Conservation (phyloP, 2,888 invertebrate genomes). For the Hirudinaria manillensis region DNA sequence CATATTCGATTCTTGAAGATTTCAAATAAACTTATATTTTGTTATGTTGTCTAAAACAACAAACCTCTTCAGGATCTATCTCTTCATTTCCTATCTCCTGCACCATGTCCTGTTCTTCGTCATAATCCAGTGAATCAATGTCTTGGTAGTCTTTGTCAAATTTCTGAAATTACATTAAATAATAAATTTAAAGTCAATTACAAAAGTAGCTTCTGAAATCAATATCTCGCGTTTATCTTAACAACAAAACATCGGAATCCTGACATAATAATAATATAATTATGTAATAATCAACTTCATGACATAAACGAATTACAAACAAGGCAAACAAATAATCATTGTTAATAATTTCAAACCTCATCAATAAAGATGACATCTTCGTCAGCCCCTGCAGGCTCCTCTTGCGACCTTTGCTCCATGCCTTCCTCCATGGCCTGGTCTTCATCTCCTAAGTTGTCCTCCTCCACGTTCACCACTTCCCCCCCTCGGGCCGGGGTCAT, state of each 20-base stretch:
- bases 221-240: too few species aligned
- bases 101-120: not conserved
- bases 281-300: not conserved
- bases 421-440: conserved; percentile 40
- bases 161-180: not conserved
- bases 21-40: too few species aligned
- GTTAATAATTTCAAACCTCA: conserved; percentile 12
- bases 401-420: conserved; percentile 41
- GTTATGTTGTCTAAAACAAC: not conserved
- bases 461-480: conserved; percentile 19
- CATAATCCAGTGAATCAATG: not conserved
- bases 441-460: conserved; percentile 37
- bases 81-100: not conserved
- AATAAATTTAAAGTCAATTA: not conserved
- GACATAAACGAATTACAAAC: not conserved
- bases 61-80: conserved; percentile 5
- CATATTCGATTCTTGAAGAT: too few species aligned
- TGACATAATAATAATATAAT: too few species aligned
- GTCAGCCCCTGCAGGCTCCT: conserved; percentile 36
- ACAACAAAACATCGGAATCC: too few species aligned
- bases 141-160: conserved; percentile 12
- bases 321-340: not conserved
- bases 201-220: not conserved
- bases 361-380: conserved; percentile 38
- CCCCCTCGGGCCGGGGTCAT: not conserved